These are phyloP conservation scores for Coccyzus lansbergi DNA, from an alignment of 2,797 vertebrate genomes.

Conservation along the genomic window DNA sequence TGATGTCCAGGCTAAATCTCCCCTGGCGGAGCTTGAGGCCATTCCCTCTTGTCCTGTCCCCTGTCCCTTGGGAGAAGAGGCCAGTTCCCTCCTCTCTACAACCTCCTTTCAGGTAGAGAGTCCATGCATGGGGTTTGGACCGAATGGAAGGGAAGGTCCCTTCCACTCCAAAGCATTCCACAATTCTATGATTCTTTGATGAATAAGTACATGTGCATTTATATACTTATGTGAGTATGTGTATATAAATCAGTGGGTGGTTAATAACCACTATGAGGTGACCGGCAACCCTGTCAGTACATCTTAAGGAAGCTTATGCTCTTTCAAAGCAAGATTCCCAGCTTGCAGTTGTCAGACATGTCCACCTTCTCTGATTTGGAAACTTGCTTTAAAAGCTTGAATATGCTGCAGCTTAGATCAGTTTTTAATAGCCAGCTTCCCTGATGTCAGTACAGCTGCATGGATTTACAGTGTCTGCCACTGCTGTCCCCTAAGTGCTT, in stretches of 20 bases:
- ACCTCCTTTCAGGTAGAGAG: too few species aligned
- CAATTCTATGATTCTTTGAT: too few species aligned
- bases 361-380: not conserved
- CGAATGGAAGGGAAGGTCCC: too few species aligned
- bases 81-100: too few species aligned
- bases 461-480: not conserved
- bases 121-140: too few species aligned
- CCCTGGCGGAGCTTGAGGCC: too few species aligned
- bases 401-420: not conserved
- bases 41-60: too few species aligned
- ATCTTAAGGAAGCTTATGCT: not conserved
- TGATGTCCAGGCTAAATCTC: too few species aligned
- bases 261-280: not conserved
- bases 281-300: fast-evolving
- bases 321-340: not conserved
- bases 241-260: not conserved
- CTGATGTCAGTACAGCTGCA: not conserved
- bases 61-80: too few species aligned
- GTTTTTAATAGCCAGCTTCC: not conserved
- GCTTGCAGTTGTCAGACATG: not conserved
- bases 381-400: not conserved
- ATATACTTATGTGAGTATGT: fast-evolving
- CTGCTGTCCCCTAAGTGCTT: not conserved
- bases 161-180: too few species aligned
- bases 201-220: too few species aligned